These are phyloP conservation scores for Bombus vancouverensis DNA, from an alignment of 1,140 invertebrate genomes.

Conservation along the genomic window DNA sequence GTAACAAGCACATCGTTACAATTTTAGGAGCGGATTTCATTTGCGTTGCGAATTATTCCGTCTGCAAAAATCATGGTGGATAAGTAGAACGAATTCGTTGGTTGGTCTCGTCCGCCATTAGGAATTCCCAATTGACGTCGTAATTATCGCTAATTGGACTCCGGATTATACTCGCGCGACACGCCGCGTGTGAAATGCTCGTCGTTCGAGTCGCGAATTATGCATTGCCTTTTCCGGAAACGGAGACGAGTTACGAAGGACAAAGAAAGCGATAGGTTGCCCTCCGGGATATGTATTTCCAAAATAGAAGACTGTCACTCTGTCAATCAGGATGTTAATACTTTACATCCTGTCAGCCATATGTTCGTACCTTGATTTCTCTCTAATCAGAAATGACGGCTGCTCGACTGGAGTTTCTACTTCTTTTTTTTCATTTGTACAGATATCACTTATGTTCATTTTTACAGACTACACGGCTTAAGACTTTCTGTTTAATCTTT, in stretches of 20 bases:
- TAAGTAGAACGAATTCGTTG: not conserved
- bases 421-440: not conserved
- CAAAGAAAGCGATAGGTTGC: slow-evolving; percentile 13
- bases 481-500: no score
- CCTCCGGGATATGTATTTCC: not conserved
- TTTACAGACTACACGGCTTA: no score
- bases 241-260: not conserved
- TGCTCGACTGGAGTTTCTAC: not conserved
- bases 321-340: slow-evolving; percentile 7
- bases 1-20: no score
- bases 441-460: no score
- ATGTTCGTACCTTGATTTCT: not conserved
- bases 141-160: slow-evolving; percentile 79
- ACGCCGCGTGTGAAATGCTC: slow-evolving; percentile 66
- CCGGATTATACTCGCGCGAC: slow-evolving; percentile 70
- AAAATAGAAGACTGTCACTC: not conserved
- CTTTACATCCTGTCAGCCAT: not conserved
- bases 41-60: slow-evolving; percentile 41
- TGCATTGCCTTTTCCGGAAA: slow-evolving; percentile 57
- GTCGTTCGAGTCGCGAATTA: slow-evolving; percentile 70
- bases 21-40: no score
- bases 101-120: slow-evolving; percentile 61
- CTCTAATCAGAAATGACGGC: no score
- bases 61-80: slow-evolving; percentile 68
- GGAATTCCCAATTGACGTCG: slow-evolving; percentile 75